Evolutionary conservation across 2,888 invertebrate species (phyloP), one percentile per base, ranked within the genome.

Genomic region (Cheilosia vulpina): DNA sequence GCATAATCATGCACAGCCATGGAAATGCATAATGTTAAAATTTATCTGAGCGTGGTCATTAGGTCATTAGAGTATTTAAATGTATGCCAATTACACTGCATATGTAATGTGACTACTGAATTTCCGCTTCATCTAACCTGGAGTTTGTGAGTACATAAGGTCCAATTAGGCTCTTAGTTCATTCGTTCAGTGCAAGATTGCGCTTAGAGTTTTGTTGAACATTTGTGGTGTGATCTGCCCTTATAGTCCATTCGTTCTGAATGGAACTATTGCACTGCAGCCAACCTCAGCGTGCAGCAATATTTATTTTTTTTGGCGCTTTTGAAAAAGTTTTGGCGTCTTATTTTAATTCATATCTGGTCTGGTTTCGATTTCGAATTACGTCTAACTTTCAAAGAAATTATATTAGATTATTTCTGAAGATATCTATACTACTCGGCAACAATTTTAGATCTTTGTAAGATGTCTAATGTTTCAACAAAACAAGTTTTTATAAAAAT

Each of bases 401-500:
- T 21, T 38, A 45, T n/a, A 52, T 45, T 73, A 2, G 5, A 15
- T 15, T 24, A 13, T 5, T 21, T 24, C 5, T 24, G 15, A 15
- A 21, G 21, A 53, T 38, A 52, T 45, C 38, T 41, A 31, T n/a
- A 69, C 52, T 47, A 24, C 60, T 34, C 4, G 50, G 6, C 38
- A 13, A 38, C 47, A 58, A 11, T 47, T 62, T 15, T 17, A 63
- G 21, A 43, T 41, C 21, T 11, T 53, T 87, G 80, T 87, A 90
- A 90, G 89, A 92, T 92, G 92, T 91, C 92, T 77, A 88, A 89
- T 87, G 89, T 88, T 84, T 90, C 91, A 80, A 85, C 90, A 71
- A 90, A 90, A 82, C 92, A 92, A 89, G 90, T 92, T 82, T 91
- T 90, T 88, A 91, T 92, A 60, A 90, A 92, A 90, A 88, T 92